Conservation (phyloP, 2,888 invertebrate species). For the Polyommatus icarus region DNA sequence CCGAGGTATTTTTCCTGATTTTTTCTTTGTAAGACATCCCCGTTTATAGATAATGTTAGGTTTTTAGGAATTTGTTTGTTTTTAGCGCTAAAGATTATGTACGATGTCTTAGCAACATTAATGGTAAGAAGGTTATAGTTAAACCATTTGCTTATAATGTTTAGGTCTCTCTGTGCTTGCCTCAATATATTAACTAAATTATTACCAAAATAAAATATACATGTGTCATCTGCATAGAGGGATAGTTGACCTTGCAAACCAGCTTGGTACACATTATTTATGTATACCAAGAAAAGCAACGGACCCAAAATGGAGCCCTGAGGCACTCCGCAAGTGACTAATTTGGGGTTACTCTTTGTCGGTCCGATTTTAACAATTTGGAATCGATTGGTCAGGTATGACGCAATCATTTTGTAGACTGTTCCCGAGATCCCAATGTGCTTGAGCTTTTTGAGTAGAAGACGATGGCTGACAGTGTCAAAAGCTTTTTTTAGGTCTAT, state of each 20-base stretch:
- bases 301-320: conserved; percentile 29
- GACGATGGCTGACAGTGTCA: conserved; percentile 21
- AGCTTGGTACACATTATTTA: conserved; percentile 23
- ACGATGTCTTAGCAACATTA: conserved; percentile 22
- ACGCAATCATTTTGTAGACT: not conserved
- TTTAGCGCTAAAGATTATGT: conserved; percentile 12
- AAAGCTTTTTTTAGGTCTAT: conserved; percentile 29
- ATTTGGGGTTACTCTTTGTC: not conserved
- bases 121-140: conserved; percentile 18
- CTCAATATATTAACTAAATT: not conserved
- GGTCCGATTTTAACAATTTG: conserved; percentile 20
- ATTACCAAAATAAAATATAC: conserved; percentile 27
- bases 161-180: conserved; percentile 17
- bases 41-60: conserved; percentile 13
- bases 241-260: conserved; percentile 25
- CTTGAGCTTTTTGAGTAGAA: not conserved
- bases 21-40: conserved; percentile 19
- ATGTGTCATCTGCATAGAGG: conserved; percentile 31
- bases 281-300: conserved; percentile 24
- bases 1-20: conserved; percentile 30
- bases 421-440: conserved; percentile 2
- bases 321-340: conserved; percentile 25
- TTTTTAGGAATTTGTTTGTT: conserved; percentile 25
- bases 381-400: conserved; percentile 8
- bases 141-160: conserved; percentile 11